A percentile compares a stretch with the other conserved stretches of the same genome.
Evolutionary conservation across 2,113 vertebrate species (phyloP).

Genomic region (Etia nguti): DNA sequence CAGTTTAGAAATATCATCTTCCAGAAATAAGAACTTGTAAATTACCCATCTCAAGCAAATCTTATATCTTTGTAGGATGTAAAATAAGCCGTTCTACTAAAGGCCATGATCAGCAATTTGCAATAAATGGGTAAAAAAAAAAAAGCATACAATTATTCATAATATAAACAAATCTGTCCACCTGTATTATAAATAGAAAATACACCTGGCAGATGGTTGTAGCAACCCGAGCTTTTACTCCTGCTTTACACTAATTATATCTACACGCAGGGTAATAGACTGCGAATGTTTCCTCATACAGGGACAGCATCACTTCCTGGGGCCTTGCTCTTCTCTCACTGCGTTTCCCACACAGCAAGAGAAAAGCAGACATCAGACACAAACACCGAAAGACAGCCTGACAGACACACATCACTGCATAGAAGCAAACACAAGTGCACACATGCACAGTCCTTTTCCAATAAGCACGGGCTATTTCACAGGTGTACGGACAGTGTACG

Average conservation of each 20-base stretch:
- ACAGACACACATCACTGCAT: constrained; percentile 40
- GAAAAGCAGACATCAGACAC: constrained; percentile 27
- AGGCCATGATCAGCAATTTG: background rate
- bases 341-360: background rate
- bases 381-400: constrained; percentile 28
- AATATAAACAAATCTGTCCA: constrained; percentile 24
- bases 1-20: background rate
- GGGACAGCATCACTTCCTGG: constrained; percentile 45
- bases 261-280: constrained; percentile 68
- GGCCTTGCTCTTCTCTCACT: background rate
- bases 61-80: background rate
- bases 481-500: constrained; percentile 17
- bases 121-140: background rate
- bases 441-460: constrained; percentile 4
- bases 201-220: constrained; percentile 63
- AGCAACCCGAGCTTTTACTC: constrained; percentile 43
- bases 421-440: background rate
- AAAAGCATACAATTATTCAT: background rate
- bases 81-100: background rate
- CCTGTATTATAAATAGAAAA: constrained; percentile 33
- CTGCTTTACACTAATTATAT: constrained; percentile 61
- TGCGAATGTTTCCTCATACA: constrained; percentile 56
- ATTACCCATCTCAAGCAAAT: background rate
- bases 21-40: background rate
- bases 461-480: constrained; percentile 37